Evolutionary conservation across 2,888 invertebrate genomes (phyloP), one percentile per base, ranked within the genome.

Genomic region (Pseudanteris insignis): DNA sequence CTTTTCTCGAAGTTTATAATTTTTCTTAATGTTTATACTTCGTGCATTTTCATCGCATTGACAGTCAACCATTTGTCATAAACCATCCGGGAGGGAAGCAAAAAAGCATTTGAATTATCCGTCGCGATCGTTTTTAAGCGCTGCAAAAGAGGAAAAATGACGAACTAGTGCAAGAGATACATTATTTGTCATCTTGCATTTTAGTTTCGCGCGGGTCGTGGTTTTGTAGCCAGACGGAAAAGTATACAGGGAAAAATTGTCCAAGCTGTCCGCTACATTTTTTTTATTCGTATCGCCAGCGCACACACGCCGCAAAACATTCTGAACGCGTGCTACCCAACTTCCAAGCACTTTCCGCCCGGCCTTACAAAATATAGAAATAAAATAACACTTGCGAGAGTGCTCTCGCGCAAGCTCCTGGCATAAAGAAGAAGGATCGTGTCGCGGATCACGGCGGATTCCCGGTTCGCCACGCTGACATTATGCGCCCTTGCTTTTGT

Each of bases 361-460:
- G 32, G 53, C 50, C 63, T 63, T 65, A 60, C 63, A 60, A 63
- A 65, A 65, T 60, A 63, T 54, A 61, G 14, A 65, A 65, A 63
- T 44, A 63, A 63, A 63, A 63, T 63, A 59, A 63, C 59, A 63
- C 59, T 63, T 51, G 59, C 46, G 41, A 63, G 58, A 65, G 65
- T 63, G 63, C 60, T 57, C 58, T 58, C 44, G 53, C 55, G 47
- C 54, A 51, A 55, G 46, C 57, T 62, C 51, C 55, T 34, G 54
- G 64, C 57, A 64, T 66, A 64, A 63, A 63, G 64, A 64, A 66
- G 63, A 60, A 64, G 61, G 66, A 60, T 66, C 65, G 61, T 58
- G 61, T 64, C 59, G 54, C 48, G 43, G 55, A 33, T 37, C 50
- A 53, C 30, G 46, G 43, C 32, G 36, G 47, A 60, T 48, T 57